Evolutionary conservation across 1,140 invertebrate genomes (phyloP).

Genomic region (Onthophagus taurus): DNA sequence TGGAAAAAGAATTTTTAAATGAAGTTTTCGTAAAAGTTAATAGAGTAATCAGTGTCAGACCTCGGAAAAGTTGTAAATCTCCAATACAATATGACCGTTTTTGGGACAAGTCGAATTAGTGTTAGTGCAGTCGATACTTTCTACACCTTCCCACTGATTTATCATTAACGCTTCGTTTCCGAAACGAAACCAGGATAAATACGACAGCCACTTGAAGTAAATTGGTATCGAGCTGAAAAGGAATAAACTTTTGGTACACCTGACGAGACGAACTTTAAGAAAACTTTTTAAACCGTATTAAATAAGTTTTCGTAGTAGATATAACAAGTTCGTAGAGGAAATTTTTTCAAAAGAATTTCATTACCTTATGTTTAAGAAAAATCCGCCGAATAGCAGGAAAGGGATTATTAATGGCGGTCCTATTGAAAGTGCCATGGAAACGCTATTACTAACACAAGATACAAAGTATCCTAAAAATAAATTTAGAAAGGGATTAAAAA

Average conservation of each 20-base stretch:
- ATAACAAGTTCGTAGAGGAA: no score
- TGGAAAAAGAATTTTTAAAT: no score
- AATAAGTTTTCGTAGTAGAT: no score
- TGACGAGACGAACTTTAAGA: neutral
- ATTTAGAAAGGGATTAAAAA: slow-evolving; percentile 13
- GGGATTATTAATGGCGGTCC: slow-evolving; percentile 87
- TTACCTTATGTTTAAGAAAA: slow-evolving; percentile 87
- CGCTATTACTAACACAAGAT: slow-evolving; percentile 69
- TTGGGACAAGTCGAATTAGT: slow-evolving; percentile 61
- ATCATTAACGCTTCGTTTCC: slow-evolving; percentile 88
- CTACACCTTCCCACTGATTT: slow-evolving; percentile 81
- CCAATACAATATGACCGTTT: slow-evolving; percentile 66
- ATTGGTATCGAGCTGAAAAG: slow-evolving; percentile 66
- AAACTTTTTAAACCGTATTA: no score
- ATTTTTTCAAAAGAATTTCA: slow-evolving; percentile 17
- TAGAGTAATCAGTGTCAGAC: slow-evolving; percentile 35
- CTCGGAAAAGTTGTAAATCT: slow-evolving; percentile 68
- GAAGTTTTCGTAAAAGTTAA: no score
- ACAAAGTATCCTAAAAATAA: slow-evolving; percentile 75
- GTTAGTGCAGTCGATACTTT: slow-evolving; percentile 59
- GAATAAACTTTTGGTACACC: neutral
- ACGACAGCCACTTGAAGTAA: slow-evolving; percentile 86
- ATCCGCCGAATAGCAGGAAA: slow-evolving; percentile 89
- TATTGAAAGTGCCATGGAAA: slow-evolving; percentile 78
- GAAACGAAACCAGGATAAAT: slow-evolving; percentile 93